Evolutionary conservation across 2,797 vertebrate species (phyloP).

Genomic region (Oreonectes daqikongensis): DNA sequence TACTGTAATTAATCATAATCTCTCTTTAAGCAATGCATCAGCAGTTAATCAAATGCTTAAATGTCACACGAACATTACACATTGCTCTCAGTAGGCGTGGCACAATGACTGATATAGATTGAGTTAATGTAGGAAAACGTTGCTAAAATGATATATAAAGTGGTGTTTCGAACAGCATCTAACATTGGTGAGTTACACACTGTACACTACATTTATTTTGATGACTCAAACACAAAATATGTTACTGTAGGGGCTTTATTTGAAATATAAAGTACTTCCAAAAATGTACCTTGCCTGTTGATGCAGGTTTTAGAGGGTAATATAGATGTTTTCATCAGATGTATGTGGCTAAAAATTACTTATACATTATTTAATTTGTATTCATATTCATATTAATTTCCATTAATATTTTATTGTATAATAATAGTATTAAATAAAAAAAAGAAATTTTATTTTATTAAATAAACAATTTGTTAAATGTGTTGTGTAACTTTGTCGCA

Average conservation of each 20-base stretch:
- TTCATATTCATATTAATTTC: no score
- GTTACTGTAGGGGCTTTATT: background rate
- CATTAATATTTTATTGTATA: no score
- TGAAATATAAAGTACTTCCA: constrained; percentile 2
- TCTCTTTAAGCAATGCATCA: background rate
- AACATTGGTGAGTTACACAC: background rate
- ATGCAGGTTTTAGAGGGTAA: background rate
- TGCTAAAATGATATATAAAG: background rate
- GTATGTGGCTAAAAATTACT: no score
- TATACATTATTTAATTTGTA: no score
- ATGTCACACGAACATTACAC: constrained; percentile 16
- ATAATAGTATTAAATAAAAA: no score
- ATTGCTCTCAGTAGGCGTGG: background rate
- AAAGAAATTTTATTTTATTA: no score
- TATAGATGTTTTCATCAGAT: no score
- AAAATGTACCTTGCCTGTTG: background rate
- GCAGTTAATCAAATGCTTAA: constrained; percentile 20
- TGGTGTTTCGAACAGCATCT: background rate
- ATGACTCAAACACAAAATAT: background rate
- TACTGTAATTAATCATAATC: background rate
- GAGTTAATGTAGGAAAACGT: background rate
- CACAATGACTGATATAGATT: constrained; percentile 5
- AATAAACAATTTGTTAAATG: no score
- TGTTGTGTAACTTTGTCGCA: no score
- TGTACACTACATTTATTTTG: constrained; percentile 19